These are phyloP conservation scores for Ochotona curzoniae DNA, from an alignment of 2,113 vertebrate genomes.

Conservation along the genomic window DNA sequence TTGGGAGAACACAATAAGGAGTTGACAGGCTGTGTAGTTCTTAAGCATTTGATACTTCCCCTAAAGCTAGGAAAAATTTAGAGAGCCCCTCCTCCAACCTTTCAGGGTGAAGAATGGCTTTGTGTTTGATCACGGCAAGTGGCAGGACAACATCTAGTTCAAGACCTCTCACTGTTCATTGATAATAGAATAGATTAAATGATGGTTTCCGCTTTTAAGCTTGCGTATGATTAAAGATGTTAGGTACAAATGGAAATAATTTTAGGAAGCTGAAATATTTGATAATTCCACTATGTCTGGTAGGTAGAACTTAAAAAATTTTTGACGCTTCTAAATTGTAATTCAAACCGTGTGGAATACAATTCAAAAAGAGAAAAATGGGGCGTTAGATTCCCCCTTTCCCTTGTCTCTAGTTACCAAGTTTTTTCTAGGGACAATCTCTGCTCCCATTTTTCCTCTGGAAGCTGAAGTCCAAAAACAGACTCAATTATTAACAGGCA, in stretches of 20 bases:
- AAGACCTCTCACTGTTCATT: neutral
- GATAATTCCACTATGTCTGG: neutral
- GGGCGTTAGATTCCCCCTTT: neutral
- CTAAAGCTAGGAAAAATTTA: constrained; percentile 40
- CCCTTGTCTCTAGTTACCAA: neutral
- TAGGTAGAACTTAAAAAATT: neutral
- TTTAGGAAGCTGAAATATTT: constrained; percentile 28
- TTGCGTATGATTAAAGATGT: neutral
- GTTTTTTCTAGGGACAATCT: neutral
- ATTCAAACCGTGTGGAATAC: neutral
- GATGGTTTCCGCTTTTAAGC: neutral
- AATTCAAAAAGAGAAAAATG: neutral
- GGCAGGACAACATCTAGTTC: neutral
- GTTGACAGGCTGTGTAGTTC: neutral
- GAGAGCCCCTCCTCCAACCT: neutral
- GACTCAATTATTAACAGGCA: constrained; percentile 3
- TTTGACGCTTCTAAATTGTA: neutral
- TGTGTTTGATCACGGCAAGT: neutral
- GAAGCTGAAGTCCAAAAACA: constrained; percentile 26
- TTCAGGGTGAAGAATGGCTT: neutral
- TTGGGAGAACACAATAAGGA: neutral
- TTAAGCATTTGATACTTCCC: constrained; percentile 9
- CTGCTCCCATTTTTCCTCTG: neutral
- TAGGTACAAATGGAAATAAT: neutral
- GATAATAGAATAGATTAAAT: neutral